These are phyloP conservation scores for Ranitomeya imitator DNA, from an alignment of 2,113 vertebrate genomes.

Conservation along the genomic window DNA sequence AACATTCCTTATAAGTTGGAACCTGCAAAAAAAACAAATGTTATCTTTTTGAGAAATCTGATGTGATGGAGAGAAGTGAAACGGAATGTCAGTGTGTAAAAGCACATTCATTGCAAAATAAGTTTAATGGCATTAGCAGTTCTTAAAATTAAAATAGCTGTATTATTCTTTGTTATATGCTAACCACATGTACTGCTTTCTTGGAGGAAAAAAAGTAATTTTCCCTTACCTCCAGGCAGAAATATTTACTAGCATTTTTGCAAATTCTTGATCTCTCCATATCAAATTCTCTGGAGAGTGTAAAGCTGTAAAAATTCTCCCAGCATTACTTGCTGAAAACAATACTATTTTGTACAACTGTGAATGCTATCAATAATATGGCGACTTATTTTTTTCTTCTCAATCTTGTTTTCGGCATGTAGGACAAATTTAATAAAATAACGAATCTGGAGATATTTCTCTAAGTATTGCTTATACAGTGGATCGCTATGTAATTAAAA, in stretches of 20 bases:
- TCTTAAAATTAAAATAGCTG: slow-evolving; percentile 68
- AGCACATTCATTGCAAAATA: slow-evolving; percentile 59
- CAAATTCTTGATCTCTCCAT: slow-evolving; percentile 64
- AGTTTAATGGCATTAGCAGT: slow-evolving; percentile 71
- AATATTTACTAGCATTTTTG: slow-evolving; percentile 70
- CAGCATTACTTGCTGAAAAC: slow-evolving; percentile 36
- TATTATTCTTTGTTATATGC: slow-evolving; percentile 66
- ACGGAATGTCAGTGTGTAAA: slow-evolving; percentile 34
- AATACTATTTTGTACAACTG: slow-evolving; percentile 16
- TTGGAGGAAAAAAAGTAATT: slow-evolving; percentile 52
- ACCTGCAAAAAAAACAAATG: neutral
- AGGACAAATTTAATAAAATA: neutral
- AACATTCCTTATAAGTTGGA: neutral
- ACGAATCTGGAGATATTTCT: neutral
- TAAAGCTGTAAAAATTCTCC: slow-evolving; percentile 65
- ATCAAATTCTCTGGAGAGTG: slow-evolving; percentile 65
- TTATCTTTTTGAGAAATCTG: neutral
- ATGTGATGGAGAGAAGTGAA: neutral
- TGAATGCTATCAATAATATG: slow-evolving; percentile 41
- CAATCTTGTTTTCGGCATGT: slow-evolving; percentile 7
- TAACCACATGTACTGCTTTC: slow-evolving; percentile 67
- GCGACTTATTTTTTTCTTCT: slow-evolving; percentile 1
- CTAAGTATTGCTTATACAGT: neutral
- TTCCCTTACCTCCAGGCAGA: slow-evolving; percentile 66
- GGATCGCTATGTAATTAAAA: slow-evolving; percentile 20